Percentiles rank a stretch among this genome's conserved stretches.
Evolutionary conservation across 1,140 invertebrate genomes (phyloP).

Genomic region (Galleria mellonella): DNA sequence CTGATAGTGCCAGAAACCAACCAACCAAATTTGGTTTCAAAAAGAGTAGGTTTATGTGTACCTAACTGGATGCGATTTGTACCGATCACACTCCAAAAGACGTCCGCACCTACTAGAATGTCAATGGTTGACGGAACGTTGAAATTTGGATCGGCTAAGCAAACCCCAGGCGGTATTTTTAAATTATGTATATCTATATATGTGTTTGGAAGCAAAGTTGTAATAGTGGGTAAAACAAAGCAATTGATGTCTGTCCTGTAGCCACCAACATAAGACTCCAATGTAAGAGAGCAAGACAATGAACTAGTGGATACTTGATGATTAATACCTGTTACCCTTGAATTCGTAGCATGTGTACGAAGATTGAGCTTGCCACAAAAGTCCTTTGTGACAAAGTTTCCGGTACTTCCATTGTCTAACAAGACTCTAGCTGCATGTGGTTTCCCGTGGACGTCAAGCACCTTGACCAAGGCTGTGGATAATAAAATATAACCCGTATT

Average conservation of each 20-base stretch:
- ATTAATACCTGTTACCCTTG: slow-evolving; percentile 28
- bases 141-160: slow-evolving; percentile 27
- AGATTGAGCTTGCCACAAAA: neutral
- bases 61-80: no score
- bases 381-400: neutral
- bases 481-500: slow-evolving; percentile 13
- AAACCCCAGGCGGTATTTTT: slow-evolving; percentile 14
- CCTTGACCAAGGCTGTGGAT: slow-evolving; percentile 27
- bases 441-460: neutral
- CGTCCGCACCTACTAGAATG: slow-evolving; percentile 26
- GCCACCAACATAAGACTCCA: slow-evolving; percentile 16
- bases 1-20: no score
- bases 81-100: no score
- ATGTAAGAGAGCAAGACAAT: slow-evolving; percentile 23
- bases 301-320: slow-evolving; percentile 17
- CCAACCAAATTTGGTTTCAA: no score
- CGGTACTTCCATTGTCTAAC: slow-evolving; percentile 2
- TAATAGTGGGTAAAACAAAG: slow-evolving; percentile 26
- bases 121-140: slow-evolving; percentile 28
- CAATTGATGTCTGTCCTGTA: slow-evolving; percentile 20
- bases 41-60: no score
- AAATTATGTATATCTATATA: slow-evolving; percentile 14
- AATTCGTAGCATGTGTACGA: slow-evolving; percentile 5
- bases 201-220: slow-evolving; percentile 14
- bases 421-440: neutral